Evolutionary conservation across 2,888 invertebrate genomes (phyloP).

Genomic region (Eristalis arbustorum): DNA sequence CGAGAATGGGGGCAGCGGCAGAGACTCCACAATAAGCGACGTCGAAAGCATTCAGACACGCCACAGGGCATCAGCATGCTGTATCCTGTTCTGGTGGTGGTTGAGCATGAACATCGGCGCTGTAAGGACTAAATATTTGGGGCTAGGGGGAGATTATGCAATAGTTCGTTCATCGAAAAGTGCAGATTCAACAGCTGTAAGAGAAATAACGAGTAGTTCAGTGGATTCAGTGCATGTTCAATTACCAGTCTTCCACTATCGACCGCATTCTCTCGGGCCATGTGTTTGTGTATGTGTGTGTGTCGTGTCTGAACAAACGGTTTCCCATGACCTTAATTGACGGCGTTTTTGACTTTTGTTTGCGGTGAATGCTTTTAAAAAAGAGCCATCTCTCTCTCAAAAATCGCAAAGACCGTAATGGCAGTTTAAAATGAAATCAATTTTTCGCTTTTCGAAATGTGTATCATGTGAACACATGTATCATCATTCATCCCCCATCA

Average conservation of each 20-base stretch:
- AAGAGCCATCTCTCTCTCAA: too few relatives aligned
- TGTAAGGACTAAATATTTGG: background rate
- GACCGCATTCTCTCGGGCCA: background rate
- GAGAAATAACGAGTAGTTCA: conserved; percentile 37
- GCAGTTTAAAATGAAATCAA: too few relatives aligned
- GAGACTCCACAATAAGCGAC: conserved; percentile 31
- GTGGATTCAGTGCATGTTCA: conserved; percentile 45
- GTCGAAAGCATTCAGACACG: conserved; percentile 42
- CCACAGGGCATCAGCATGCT: conserved; percentile 11
- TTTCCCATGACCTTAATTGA: too few relatives aligned
- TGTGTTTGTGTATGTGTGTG: background rate
- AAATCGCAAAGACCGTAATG: too few relatives aligned
- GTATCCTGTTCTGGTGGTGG: background rate
- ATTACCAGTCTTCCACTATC: conserved; percentile 26
- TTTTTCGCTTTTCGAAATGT: too few relatives aligned
- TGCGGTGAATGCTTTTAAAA: too few relatives aligned
- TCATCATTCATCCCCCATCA: too few relatives aligned
- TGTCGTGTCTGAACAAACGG: too few relatives aligned
- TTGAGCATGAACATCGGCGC: background rate
- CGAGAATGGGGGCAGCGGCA: background rate
- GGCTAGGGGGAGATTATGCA: conserved; percentile 23
- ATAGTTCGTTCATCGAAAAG: conserved; percentile 37
- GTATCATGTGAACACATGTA: too few relatives aligned
- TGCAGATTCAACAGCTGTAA: conserved; percentile 63
- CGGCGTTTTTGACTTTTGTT: too few relatives aligned